Base-by-base conservation (phyloP, 2,797 vertebrate genomes). In the Epinephelus coioides region DNA sequence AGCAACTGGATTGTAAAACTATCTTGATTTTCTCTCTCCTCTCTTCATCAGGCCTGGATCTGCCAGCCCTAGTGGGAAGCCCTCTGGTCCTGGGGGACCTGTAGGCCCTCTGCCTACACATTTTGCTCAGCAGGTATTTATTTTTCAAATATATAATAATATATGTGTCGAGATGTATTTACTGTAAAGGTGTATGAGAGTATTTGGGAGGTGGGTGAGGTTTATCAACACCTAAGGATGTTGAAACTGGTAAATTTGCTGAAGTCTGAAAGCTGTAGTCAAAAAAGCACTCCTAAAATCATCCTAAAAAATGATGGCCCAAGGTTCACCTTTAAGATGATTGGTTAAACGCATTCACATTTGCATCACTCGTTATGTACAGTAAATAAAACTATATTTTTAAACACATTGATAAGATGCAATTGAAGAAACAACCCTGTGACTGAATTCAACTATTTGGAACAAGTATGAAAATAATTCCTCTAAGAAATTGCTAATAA, bases 61-160 rank as follows among this genome's bases (percentile, higher is more conserved):
- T 93, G 97, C 97, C 89, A 99, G 98, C 91, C 98, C 98, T 87
- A 99, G 97, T 78, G 97, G 98, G 86, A 99, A 99, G 88, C 91
- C 96, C 1, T 96, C 97, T 69, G 98, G 97, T 94, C 91, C 94
- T 54, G 94, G 92, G 38, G 95, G 96, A 74, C 95, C 96, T 55
- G 92, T 98, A 77, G 96, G 96, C 78, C 96, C 97, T 90, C 95
- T 99, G 73, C 97, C 97, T 73, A 95, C 97, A 94, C 98, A 98
- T 95, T 99, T 97, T 85, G 89, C 97, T 69, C 98, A 97, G 64
- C 98, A 99, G 98, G 98, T 99, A 96, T 40, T 69, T 68, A 5
- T 34, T 47, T 76, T 47, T 62, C 3, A 51, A 5, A n/a, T 43
- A 43, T 34, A 34, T 34, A 34, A 34, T 34, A 27, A 21, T 19